phyloP scores from a whole-genome alignment of 2,888 invertebrate species.

The Monochamus alternatus region DNA sequence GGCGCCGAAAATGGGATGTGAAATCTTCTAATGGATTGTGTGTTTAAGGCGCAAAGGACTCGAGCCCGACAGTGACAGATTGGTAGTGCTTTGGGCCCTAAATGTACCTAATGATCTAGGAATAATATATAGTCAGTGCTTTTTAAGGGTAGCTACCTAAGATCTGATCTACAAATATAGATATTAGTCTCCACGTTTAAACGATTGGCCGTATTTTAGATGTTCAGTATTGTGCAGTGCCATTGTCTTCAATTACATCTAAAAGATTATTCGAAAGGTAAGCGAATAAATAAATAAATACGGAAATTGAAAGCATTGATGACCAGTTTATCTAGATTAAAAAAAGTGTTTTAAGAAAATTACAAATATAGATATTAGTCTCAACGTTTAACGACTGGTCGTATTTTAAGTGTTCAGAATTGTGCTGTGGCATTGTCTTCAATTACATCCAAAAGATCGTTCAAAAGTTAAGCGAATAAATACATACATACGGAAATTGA shows the following conservation, averaged over 20 bases:
- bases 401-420: no score
- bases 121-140: not conserved
- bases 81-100: slow-evolving; percentile 54
- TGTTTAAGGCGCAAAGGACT: slow-evolving; percentile 58
- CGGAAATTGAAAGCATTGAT: not conserved
- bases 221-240: no score
- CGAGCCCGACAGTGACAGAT: slow-evolving; percentile 63
- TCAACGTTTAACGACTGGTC: not conserved
- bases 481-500: not conserved
- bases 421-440: no score
- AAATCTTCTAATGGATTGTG: slow-evolving; percentile 61
- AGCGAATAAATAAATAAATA: no score
- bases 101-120: slow-evolving; percentile 18
- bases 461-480: no score
- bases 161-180: not conserved
- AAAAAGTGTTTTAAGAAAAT: no score
- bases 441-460: no score
- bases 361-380: not conserved
- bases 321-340: not conserved
- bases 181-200: not conserved
- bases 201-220: not conserved
- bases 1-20: slow-evolving; percentile 55
- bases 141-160: slow-evolving; percentile 1
- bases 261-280: no score
- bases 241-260: no score